phyloP scores from a whole-genome alignment of 1,140 invertebrate species.

The Cydia amplana region DNA sequence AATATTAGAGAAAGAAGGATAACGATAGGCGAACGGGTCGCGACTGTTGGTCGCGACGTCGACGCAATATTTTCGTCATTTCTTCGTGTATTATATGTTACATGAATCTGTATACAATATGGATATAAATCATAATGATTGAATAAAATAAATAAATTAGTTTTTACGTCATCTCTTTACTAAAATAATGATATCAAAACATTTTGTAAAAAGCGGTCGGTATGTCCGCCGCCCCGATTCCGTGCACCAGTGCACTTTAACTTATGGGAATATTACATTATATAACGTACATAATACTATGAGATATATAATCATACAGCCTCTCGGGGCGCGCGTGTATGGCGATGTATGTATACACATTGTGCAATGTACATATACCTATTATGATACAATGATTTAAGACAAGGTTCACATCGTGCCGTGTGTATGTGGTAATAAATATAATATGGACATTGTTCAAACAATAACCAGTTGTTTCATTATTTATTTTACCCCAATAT shows the following conservation, averaged over 20 bases:
- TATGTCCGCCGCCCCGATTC: constrained; percentile 74
- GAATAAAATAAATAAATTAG: constrained; percentile 68
- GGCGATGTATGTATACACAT: constrained; percentile 84
- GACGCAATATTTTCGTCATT: constrained; percentile 77
- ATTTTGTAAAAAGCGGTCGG: constrained; percentile 77
- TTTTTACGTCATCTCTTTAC: constrained; percentile 80
- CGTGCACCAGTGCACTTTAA: constrained; percentile 79
- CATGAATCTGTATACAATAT: constrained; percentile 80
- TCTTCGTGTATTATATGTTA: constrained; percentile 79
- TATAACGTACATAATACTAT: constrained; percentile 79
- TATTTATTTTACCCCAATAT: constrained; percentile 45
- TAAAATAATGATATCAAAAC: constrained; percentile 77
- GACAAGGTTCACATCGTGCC: constrained; percentile 92
- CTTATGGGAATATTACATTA: constrained; percentile 80
- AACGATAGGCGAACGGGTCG: constrained; percentile 73
- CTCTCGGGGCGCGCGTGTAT: constrained; percentile 78
- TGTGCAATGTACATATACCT: constrained; percentile 85
- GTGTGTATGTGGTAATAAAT: constrained; percentile 92
- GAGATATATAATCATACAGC: constrained; percentile 79
- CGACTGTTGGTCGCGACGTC: constrained; percentile 62
- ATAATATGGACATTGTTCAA: constrained; percentile 93
- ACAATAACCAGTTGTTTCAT: constrained; percentile 80
- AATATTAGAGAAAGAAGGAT: constrained; percentile 75
- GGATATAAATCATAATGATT: constrained; percentile 79
- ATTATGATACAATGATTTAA: constrained; percentile 84